Evolutionary conservation across 2,797 vertebrate genomes (phyloP), one percentile per base, ranked within the genome.

Genomic region (Neosalanx taihuensis): DNA sequence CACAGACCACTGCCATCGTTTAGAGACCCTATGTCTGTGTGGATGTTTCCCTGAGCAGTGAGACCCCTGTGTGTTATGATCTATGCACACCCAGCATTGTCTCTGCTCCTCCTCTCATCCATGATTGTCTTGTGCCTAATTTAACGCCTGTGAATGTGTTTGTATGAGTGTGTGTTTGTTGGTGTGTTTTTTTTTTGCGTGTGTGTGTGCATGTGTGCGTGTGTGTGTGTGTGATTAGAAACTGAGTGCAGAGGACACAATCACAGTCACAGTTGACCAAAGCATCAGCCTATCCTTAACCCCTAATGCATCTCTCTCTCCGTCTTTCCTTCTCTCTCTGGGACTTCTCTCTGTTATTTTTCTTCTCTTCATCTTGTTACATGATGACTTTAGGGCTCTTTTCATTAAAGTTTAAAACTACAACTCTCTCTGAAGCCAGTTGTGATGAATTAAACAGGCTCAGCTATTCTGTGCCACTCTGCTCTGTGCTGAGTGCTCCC

Each of bases 381-480:
- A 92, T 87, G 84, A 86, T 85, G 86, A 90, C 89, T 91, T 88
- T 84, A 89, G 85, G 89, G 88, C 81, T 85, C 74, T 80, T 78
- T 88, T 90, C 88, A 90, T 92, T 90, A 91, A 91, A 89, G 79
- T 91, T 91, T 89, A 84, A 93, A 89, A 80, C 87, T 84, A 87
- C 81, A 81, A 87, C 76, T 84, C 84, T 85, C 82, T 89, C 78
- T 82, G 81, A 86, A 87, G 84, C 83, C 74, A 75, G 80, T 83
- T 67, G 80, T 82, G 69, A 87, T 86, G 78, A 89, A 89, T 86
- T 90, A 85, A 84, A 75, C 83, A 88, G 82, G 76, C 78, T 71
- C 69, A 76, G 81, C 73, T 75, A 73, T 77, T 78, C 67, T 71
- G 63, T 76, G 72, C 70, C 79, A 35, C 62, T 37, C 67, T 62